Evolutionary conservation across 2,888 invertebrate genomes (phyloP), one percentile per base, ranked within the genome.

Genomic region (Eristalis arbustorum): DNA sequence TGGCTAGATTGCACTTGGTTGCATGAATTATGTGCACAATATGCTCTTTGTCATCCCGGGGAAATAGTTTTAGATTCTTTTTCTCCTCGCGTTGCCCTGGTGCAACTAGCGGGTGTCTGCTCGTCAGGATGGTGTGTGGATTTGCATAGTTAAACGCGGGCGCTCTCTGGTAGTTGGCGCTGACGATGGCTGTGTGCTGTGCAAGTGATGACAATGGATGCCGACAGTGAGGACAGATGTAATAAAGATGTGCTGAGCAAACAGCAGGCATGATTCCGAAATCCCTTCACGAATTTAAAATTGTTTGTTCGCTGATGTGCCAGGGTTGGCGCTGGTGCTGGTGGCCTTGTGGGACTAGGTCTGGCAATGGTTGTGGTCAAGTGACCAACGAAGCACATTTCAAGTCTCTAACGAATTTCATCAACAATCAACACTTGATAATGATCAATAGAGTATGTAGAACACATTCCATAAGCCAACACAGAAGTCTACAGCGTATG

Each of bases 21-120:
- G 78, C 75, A 87, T 87, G 83, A 87, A 83, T 87, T 72, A 87
- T 87, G 83, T 75, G 87, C 87, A 83, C 72, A 83, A 75, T 83
- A 87, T 87, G 83, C 87, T 87, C 78, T 76, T 79, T 87, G 87
- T 83, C 78, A 79, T 83, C 78, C 49, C 49, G 18, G 66, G 49
- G 69, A 78, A 82, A 87, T 82, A 59, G 71, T 79, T 87, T 87
- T 82, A 49, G 42, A 2, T 42, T 42, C n/a, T 49, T 49, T 49
- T 18, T 49, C 18, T 18, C 0, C 18, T 49, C 3, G 8, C 5
- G 6, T 8, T 49, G 0, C 8, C 49, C 6, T 1, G 1, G 49
- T 18, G 49, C 42, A 42, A 42, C 42, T 42, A 42, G 49, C 18
- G 49, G 8, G 49, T 18, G 49, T 49, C 18, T 49, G 49, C 49